Conservation (phyloP, 2,888 invertebrate species). For the Diadromus collaris region DNA sequence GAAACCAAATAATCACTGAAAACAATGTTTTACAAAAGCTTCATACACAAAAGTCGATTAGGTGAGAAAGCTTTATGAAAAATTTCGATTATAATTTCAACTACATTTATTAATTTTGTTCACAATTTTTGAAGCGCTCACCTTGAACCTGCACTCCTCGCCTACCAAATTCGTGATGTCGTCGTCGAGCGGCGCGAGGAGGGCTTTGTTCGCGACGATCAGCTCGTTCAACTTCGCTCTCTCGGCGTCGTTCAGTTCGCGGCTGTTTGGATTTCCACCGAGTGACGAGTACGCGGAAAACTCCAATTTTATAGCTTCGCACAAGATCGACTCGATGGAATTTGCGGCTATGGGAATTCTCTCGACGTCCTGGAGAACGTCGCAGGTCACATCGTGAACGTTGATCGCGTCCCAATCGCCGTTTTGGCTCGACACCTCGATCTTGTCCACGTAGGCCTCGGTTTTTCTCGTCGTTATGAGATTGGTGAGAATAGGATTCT, state of each 20-base stretch:
- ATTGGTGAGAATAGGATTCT: conserved; percentile 76
- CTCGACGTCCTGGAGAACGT: conserved; percentile 84
- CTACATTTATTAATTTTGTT: conserved; percentile 1
- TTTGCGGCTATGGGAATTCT: conserved; percentile 83
- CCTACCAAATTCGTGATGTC: conserved; percentile 87
- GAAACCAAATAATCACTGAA: no score
- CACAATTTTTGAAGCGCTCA: conserved; percentile 69
- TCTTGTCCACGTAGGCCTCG: conserved; percentile 66
- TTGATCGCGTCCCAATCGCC: conserved; percentile 67
- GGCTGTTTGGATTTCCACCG: conserved; percentile 83
- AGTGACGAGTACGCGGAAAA: conserved; percentile 88
- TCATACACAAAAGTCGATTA: no score
- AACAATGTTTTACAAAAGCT: no score
- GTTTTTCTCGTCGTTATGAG: conserved; percentile 74
- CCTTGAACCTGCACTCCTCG: conserved; percentile 84
- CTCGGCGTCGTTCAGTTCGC: conserved; percentile 91
- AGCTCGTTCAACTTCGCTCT: conserved; percentile 91
- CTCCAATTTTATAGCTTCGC: conserved; percentile 92
- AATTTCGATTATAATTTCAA: no score
- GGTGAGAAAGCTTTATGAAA: no score
- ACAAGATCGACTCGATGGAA: conserved; percentile 91
- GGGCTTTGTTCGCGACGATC: conserved; percentile 92
- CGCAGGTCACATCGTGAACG: conserved; percentile 81
- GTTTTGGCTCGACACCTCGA: conserved; percentile 50
- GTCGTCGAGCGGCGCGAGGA: conserved; percentile 92